Percentiles rank a stretch among this genome's conserved stretches.
phyloP scores from a whole-genome alignment of 2,113 vertebrate species.

The Sinocyclocheilus rhinocerous region DNA sequence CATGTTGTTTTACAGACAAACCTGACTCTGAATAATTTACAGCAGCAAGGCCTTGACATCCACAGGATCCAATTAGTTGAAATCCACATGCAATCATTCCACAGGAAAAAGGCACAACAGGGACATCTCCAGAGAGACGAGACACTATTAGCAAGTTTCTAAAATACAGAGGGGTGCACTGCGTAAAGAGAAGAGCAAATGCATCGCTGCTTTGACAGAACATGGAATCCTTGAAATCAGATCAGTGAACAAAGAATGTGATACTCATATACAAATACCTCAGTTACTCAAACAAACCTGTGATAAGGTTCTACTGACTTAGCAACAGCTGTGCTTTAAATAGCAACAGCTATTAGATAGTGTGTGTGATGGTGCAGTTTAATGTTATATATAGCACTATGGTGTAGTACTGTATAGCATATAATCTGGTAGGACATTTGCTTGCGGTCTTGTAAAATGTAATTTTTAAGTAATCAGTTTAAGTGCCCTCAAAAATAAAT shows the following conservation, averaged over 20 bases:
- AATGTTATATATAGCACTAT: background rate
- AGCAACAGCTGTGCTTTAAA: background rate
- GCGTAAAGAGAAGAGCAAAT: background rate
- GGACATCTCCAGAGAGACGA: conserved; percentile 38
- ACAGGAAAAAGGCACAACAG: conserved; percentile 43
- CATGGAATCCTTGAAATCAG: background rate
- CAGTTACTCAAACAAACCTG: too few relatives aligned
- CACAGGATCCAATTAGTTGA: conserved; percentile 53
- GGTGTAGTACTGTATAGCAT: background rate
- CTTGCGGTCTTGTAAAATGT: background rate
- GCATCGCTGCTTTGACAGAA: background rate
- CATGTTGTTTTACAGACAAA: conserved; percentile 29
- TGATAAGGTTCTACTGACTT: too few relatives aligned
- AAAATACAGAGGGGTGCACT: conserved; percentile 13
- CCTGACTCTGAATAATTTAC: conserved; percentile 56
- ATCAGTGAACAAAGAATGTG: conserved; percentile 3
- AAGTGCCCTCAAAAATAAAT: background rate
- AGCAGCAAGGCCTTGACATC: conserved; percentile 47
- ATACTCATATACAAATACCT: background rate
- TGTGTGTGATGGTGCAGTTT: background rate
- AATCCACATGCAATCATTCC: conserved; percentile 46
- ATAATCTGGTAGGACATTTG: background rate
- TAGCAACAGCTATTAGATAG: background rate
- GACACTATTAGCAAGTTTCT: conserved; percentile 38
- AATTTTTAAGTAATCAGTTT: background rate